phyloP scores from a whole-genome alignment of 64 coral and sea anemone species.

The Montipora sp. region DNA sequence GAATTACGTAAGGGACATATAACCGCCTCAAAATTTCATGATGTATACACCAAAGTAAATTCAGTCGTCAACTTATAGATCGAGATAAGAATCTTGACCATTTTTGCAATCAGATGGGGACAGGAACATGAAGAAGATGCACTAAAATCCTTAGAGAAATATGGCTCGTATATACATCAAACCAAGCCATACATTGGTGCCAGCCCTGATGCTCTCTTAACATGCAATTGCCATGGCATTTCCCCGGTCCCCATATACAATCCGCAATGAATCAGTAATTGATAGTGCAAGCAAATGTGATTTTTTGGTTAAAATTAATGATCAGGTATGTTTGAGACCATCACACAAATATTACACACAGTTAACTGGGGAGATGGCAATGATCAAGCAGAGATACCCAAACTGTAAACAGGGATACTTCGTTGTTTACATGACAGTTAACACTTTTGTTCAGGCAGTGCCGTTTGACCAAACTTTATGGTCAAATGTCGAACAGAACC shows the following conservation, averaged over 20 bases:
- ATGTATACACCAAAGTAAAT: conserved; percentile 62
- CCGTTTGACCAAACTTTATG: conserved; percentile 9
- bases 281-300: conserved; percentile 11
- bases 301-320: conserved; percentile 15
- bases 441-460: conserved; percentile 16
- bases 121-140: conserved; percentile 39
- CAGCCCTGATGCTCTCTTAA: conserved; percentile 38
- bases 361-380: conserved; percentile 28
- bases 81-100: conserved; percentile 34
- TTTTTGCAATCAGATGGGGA: conserved; percentile 67
- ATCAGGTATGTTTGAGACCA: conserved; percentile 7
- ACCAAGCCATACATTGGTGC: conserved; percentile 10
- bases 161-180: background rate
- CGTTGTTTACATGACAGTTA: conserved; percentile 14
- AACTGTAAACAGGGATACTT: conserved; percentile 13
- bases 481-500: conserved; percentile 19
- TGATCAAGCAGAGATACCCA: conserved; percentile 1
- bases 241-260: conserved; percentile 38
- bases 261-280: conserved; percentile 46
- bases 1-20: conserved; percentile 54
- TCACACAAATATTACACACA: conserved; percentile 43
- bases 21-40: conserved; percentile 59
- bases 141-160: conserved; percentile 35
- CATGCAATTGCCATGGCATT: conserved; percentile 35
- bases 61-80: conserved; percentile 34